Evolutionary conservation across 2,888 invertebrate genomes (phyloP).

Genomic region (Scaeva pyrastri): DNA sequence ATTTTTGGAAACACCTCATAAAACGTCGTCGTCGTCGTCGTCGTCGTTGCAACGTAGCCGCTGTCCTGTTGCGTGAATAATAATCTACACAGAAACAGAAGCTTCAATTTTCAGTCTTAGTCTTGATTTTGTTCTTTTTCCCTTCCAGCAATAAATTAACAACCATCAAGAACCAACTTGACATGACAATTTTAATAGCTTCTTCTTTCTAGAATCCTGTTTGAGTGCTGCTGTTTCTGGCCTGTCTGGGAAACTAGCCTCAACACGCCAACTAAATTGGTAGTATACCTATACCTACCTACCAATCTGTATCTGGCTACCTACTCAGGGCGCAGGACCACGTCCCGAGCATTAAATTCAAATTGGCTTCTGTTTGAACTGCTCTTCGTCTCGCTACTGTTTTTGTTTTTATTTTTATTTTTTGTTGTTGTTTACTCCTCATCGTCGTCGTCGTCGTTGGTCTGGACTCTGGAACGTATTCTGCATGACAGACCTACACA

Average conservation of each 20-base stretch:
- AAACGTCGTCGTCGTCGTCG: no score
- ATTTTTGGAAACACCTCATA: constrained; percentile 74
- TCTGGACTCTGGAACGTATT: constrained; percentile 15
- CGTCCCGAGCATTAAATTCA: constrained; percentile 67
- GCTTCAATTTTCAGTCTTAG: constrained; percentile 30
- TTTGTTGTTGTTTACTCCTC: neutral
- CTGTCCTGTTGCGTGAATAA: constrained; percentile 50
- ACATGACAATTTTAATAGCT: constrained; percentile 65
- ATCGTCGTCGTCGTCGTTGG: neutral
- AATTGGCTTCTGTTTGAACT: constrained; percentile 70
- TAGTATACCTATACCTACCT: no score
- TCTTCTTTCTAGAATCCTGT: constrained; percentile 59
- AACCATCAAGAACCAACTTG: constrained; percentile 69
- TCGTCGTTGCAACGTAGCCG: constrained; percentile 33
- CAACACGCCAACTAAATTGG: constrained; percentile 55
- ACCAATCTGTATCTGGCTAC: no score
- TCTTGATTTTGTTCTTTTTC: neutral
- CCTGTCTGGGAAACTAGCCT: constrained; percentile 55
- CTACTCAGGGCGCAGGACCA: constrained; percentile 47
- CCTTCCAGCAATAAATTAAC: constrained; percentile 65
- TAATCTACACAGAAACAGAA: constrained; percentile 62
- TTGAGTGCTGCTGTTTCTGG: constrained; percentile 41
- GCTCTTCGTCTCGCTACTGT: neutral
- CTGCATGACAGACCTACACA: constrained; percentile 39
- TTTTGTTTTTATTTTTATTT: neutral